Percentiles rank a stretch among this genome's conserved stretches.
Evolutionary conservation across 1,140 invertebrate species (phyloP).

Genomic region (Calliphora vicina): DNA sequence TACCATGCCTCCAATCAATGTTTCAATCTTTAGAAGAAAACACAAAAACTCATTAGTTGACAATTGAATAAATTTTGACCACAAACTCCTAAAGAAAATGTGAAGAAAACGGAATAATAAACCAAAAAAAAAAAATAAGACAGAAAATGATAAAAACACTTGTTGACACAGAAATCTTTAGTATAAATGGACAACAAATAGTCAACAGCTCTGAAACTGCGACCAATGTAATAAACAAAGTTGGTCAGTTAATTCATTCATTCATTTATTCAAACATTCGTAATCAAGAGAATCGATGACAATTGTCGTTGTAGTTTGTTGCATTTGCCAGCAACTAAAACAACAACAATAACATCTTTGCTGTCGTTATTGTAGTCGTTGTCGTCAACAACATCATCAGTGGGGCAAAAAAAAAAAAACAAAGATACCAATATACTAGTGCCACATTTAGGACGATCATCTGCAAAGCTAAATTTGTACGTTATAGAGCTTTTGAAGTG

Average conservation of each 20-base stretch:
- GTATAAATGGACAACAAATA: neutral
- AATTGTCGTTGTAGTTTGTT: conserved; percentile 7
- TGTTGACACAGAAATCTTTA: neutral
- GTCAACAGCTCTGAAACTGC: neutral
- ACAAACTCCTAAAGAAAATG: neutral
- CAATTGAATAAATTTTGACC: neutral
- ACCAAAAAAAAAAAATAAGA: neutral
- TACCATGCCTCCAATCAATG: conserved; percentile 2
- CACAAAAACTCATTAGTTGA: neutral
- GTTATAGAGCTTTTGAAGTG: no score
- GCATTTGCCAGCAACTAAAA: neutral
- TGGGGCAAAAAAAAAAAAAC: neutral
- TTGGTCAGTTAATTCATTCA: neutral
- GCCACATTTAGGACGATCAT: neutral
- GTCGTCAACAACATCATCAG: neutral
- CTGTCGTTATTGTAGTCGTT: neutral
- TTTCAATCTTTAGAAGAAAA: neutral
- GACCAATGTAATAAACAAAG: neutral
- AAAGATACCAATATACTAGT: neutral
- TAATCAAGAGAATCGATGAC: conserved; percentile 5
- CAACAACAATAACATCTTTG: neutral
- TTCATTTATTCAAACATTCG: neutral
- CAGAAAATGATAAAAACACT: neutral
- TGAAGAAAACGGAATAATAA: neutral
- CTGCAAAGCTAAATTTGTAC: neutral